A percentile compares a stretch with the other conserved stretches of the same genome.
These are phyloP conservation scores for Tipula vernalis DNA, from an alignment of 2,888 invertebrate genomes.

Conservation along the genomic window DNA sequence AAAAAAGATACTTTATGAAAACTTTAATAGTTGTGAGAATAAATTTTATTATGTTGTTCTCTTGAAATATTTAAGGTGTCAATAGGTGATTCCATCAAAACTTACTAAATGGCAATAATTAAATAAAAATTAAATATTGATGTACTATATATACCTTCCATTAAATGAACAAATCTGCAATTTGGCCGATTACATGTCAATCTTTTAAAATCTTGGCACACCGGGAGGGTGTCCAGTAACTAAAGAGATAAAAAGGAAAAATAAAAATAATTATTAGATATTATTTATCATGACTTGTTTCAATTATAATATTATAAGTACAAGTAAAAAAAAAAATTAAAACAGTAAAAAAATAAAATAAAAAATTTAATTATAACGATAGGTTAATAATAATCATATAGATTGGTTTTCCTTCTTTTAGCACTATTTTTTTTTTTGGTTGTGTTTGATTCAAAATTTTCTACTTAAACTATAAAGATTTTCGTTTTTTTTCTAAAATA, in stretches of 20 bases:
- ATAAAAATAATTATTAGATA: slow-evolving; percentile 11
- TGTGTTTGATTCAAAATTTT: slow-evolving; percentile 6
- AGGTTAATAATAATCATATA: neutral
- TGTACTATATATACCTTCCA: slow-evolving; percentile 66
- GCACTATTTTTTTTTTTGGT: neutral
- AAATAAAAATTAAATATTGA: neutral
- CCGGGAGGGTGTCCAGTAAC: slow-evolving; percentile 99
- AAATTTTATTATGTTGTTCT: too few relatives aligned
- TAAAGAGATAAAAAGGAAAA: slow-evolving; percentile 41
- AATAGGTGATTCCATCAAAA: too few relatives aligned
- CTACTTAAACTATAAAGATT: neutral
- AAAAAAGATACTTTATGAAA: too few relatives aligned
- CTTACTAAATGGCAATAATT: neutral
- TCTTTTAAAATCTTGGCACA: slow-evolving; percentile 99
- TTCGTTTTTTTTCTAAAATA: neutral
- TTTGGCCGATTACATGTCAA: slow-evolving; percentile 91
- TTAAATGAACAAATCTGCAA: slow-evolving; percentile 97
- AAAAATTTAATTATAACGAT: neutral
- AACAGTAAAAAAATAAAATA: neutral
- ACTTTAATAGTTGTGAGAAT: too few relatives aligned
- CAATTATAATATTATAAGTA: neutral
- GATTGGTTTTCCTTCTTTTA: neutral
- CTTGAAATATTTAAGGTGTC: too few relatives aligned
- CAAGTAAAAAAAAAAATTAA: slow-evolving; percentile 17
- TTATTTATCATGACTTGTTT: neutral